Evolutionary conservation across 2,797 vertebrate species (phyloP).

Genomic region (Xiphophorus birchmanni): DNA sequence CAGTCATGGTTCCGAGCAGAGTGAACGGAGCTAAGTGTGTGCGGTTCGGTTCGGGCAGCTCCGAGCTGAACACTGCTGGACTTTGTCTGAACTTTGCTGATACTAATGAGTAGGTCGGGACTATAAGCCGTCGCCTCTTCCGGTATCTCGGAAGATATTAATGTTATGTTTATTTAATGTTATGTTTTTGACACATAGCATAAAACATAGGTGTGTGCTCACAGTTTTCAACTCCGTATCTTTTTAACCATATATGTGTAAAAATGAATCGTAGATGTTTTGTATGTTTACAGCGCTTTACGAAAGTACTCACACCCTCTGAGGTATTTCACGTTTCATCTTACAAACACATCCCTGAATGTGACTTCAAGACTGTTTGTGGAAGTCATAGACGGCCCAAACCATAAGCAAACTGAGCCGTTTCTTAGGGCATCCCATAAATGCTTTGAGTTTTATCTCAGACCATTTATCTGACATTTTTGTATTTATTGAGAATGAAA

Average conservation of each 20-base stretch:
- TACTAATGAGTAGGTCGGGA: background rate
- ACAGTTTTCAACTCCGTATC: background rate
- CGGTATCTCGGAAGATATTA: no score
- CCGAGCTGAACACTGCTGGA: background rate
- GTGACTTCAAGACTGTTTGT: background rate
- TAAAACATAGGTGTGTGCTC: no score
- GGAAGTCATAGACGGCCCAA: background rate
- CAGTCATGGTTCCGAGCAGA: slow-evolving; percentile 61
- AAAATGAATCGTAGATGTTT: background rate
- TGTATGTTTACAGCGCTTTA: background rate
- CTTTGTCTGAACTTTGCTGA: background rate
- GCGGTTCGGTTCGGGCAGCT: background rate
- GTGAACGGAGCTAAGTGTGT: background rate
- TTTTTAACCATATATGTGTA: background rate
- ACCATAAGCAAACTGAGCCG: background rate
- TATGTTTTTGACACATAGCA: no score
- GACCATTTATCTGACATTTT: background rate
- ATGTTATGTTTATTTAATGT: no score
- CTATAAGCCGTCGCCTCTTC: no score
- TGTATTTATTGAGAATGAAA: background rate
- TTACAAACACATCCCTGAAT: background rate
- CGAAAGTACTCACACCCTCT: background rate
- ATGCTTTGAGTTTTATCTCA: background rate
- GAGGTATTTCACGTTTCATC: background rate
- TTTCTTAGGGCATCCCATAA: background rate